Conservation (phyloP, 2,888 invertebrate genomes). For the Formica aserva region DNA sequence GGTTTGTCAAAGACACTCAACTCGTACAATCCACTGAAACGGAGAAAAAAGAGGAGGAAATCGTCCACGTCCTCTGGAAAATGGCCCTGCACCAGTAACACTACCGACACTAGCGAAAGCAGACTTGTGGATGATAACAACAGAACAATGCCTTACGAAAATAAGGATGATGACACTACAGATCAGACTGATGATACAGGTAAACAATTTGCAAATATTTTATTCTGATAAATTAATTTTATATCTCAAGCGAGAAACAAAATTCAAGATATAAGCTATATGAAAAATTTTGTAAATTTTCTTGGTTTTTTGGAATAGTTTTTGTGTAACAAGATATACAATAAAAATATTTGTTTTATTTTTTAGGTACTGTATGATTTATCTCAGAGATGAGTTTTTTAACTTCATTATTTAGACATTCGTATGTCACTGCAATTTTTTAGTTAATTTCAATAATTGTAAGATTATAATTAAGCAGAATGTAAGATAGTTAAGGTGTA, state of each 20-base stretch:
- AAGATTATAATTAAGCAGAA: conserved; percentile 20
- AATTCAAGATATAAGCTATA: conserved; percentile 10
- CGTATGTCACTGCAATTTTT: background rate
- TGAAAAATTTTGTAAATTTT: conserved; percentile 12
- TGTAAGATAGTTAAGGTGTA: conserved; percentile 36
- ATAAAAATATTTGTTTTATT: background rate
- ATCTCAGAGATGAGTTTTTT: background rate
- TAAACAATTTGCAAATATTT: conserved; percentile 61
- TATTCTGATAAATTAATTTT: conserved; percentile 2
- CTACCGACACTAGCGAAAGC: conserved; percentile 70
- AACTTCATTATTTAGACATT: background rate
- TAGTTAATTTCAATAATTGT: conserved; percentile 6
- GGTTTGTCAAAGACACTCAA: conserved; percentile 85
- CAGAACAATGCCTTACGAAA: conserved; percentile 76
- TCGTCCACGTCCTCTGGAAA: conserved; percentile 81
- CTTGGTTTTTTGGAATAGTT: background rate
- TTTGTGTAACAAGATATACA: background rate
- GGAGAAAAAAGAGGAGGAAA: conserved; percentile 87
- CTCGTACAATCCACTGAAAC: conserved; percentile 87
- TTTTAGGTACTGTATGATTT: conserved; percentile 4
- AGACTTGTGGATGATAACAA: conserved; percentile 70
- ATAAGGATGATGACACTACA: conserved; percentile 76
- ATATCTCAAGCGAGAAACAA: background rate
- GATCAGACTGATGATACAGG: conserved; percentile 79
- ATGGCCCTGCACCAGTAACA: conserved; percentile 75